phyloP scores from a whole-genome alignment of 2,797 vertebrate genomes.

The Mormyrus hasselquistii region DNA sequence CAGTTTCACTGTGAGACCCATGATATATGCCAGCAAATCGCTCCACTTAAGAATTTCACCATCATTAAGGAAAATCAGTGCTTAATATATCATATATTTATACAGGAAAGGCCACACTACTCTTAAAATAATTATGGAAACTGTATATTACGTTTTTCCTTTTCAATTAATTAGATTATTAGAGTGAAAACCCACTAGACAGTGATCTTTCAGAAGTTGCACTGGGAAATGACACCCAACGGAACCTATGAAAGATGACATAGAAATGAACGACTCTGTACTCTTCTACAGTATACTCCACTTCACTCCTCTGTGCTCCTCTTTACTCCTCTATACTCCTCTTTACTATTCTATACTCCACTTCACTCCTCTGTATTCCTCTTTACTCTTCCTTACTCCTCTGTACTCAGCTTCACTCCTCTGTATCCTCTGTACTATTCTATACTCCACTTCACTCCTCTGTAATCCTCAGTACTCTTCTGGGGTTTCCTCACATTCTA shows the following conservation, averaged over 20 bases:
- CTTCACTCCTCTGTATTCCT: not conserved
- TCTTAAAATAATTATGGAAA: conserved; percentile 5
- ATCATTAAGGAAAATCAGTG: not conserved
- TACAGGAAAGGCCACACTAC: not conserved
- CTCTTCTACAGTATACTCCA: too few species aligned
- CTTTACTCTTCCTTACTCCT: too few species aligned
- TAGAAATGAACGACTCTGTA: not conserved
- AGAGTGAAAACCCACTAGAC: not conserved
- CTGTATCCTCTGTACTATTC: not conserved
- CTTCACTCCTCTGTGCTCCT: not conserved
- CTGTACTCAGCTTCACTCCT: not conserved
- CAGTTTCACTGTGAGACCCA: not conserved
- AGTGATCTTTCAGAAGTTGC: not conserved
- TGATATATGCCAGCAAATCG: not conserved
- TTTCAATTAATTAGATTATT: conserved; percentile 4
- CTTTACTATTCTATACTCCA: not conserved
- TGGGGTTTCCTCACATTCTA: not conserved
- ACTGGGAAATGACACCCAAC: not conserved
- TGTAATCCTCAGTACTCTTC: not conserved
- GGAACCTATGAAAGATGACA: not conserved
- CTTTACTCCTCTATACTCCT: not conserved
- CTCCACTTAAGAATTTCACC: not conserved
- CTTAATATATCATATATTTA: conserved; percentile 3
- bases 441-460: not conserved
- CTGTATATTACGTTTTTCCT: not conserved